phyloP scores from a whole-genome alignment of 2,888 invertebrate species.

The Sepiola atlantica region DNA sequence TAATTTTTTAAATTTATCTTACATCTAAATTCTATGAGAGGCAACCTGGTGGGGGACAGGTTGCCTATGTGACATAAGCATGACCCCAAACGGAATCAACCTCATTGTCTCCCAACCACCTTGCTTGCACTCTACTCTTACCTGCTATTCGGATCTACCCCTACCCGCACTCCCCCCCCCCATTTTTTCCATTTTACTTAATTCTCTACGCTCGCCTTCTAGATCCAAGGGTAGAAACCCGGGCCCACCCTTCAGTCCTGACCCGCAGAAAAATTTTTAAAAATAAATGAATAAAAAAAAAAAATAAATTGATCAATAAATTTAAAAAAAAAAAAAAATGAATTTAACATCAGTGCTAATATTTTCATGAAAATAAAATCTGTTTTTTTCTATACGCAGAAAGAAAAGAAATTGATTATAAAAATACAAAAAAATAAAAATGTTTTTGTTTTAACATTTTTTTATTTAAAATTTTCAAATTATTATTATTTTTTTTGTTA shows the following conservation, averaged over 20 bases:
- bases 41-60: background rate
- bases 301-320: background rate
- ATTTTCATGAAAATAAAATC: conserved; percentile 41
- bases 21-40: background rate
- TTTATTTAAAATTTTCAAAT: conserved; percentile 44
- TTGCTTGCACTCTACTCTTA: background rate
- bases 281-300: background rate
- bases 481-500: conserved; percentile 44
- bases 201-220: background rate
- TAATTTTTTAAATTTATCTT: background rate
- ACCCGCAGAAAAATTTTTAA: background rate
- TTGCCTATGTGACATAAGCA: background rate
- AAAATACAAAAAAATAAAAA: conserved; percentile 33
- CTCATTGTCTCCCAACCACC: background rate
- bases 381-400: conserved; percentile 43
- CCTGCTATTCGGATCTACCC: background rate
- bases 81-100: background rate
- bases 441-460: conserved; percentile 46
- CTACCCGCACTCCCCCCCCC: background rate
- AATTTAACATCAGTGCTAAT: conserved; percentile 40
- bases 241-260: background rate
- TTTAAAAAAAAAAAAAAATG: background rate
- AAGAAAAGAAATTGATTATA: conserved; percentile 36
- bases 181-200: background rate
- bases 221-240: conserved; percentile 17